A percentile compares a stretch with the other conserved stretches of the same genome.
phyloP scores from a whole-genome alignment of 2,113 vertebrate species.

The Holacanthus passer region DNA sequence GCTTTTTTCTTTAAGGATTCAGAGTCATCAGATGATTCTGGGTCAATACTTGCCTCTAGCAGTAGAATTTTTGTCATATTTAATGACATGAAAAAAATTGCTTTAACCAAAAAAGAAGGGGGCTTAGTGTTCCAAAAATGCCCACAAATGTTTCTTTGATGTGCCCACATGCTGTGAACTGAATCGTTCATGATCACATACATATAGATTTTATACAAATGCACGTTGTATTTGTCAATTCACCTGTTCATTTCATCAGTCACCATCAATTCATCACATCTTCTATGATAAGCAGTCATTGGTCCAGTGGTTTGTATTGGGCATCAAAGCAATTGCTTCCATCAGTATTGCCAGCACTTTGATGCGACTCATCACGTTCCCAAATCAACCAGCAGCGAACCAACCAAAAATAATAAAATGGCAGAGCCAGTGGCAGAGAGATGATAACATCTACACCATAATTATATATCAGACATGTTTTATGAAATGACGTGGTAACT shows the following conservation, averaged over 20 bases:
- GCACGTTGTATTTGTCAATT: slow-evolving; percentile 31
- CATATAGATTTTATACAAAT: slow-evolving; percentile 11
- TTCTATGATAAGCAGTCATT: slow-evolving; percentile 18
- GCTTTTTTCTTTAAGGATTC: slow-evolving; percentile 47
- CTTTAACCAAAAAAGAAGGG: slow-evolving; percentile 50
- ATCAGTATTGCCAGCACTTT: slow-evolving; percentile 35
- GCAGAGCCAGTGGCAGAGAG: neutral
- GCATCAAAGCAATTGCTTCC: slow-evolving; percentile 46
- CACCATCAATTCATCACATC: slow-evolving; percentile 17
- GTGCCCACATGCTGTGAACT: slow-evolving; percentile 42
- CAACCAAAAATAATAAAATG: neutral
- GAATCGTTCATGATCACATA: slow-evolving; percentile 52
- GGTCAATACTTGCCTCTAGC: slow-evolving; percentile 59
- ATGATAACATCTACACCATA: neutral
- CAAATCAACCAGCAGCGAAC: slow-evolving; percentile 26
- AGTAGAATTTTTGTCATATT: slow-evolving; percentile 56
- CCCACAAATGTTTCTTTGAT: slow-evolving; percentile 60
- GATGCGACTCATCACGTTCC: slow-evolving; percentile 38
- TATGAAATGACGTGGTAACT: neutral
- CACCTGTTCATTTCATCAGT: slow-evolving; percentile 42
- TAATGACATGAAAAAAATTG: slow-evolving; percentile 51
- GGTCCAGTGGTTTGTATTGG: slow-evolving; percentile 35
- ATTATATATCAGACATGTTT: slow-evolving; percentile 12
- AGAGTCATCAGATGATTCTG: slow-evolving; percentile 61
- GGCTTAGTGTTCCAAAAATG: slow-evolving; percentile 37